Evolutionary conservation across 2,797 vertebrate species (phyloP), one percentile per base, ranked within the genome.

Genomic region (Phalloptychus januarius): DNA sequence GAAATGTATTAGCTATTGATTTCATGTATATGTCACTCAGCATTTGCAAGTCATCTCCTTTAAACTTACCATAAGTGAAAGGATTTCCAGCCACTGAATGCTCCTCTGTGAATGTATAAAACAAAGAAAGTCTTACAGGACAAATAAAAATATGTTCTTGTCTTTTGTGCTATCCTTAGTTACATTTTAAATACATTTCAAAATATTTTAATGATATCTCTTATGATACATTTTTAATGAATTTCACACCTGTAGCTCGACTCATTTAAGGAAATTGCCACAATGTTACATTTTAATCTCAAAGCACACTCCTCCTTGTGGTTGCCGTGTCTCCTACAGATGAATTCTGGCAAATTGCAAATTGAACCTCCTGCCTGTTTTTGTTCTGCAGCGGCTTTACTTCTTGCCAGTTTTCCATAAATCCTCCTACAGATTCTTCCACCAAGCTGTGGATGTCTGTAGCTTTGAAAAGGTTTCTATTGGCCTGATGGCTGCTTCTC

Each of bases 11-110:
- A 44, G 44, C 12, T 23, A 33, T 10, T 63, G 10, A 71, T 52
- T 11, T 7, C 28, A n/a, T 52, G 13, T 33, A 13, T 25, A 8
- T 31, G 70, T 72, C 65, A 65, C 16, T 5, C 12, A 0, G n/a
- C 38, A 23, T 16, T 75, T 65, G 58, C 7, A 72, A 25, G 67
- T 38, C 75, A 0, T 33, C 6, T 74, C 46, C 45, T 56, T 5
- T n/a, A n/a, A 61, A 87, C 96, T 96, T 94, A 99, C 98, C 97
- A n/a, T 99, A 99, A 85, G 95, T 90, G 78, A 99, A 99, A 77
- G 96, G 95, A 74, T 97, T 94, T 78, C 95, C 88, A 70, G 90
- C 94, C 72, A 96, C 89, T 15, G 88, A 89, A 79, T 96, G 94
- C 72, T 84, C 90, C 78, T 95, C 95, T 92, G 88, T 54, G 54